Base-by-base conservation (phyloP, 2,888 invertebrate genomes). In the Microctonus aethiopoides region DNA sequence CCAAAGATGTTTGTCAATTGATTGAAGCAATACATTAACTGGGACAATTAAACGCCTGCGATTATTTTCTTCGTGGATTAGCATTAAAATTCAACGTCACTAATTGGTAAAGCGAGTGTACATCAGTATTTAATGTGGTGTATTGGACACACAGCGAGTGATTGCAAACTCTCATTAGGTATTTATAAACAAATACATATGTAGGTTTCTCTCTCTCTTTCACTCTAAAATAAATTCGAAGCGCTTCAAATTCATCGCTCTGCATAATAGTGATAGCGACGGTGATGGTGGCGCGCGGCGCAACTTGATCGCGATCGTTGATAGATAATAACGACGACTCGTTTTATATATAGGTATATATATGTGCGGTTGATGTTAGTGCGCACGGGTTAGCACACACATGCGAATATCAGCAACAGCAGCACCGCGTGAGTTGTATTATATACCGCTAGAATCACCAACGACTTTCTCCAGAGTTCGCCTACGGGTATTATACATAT, bases 281-380 rank as follows among this genome's bases (percentile, higher is more conserved):
- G n/a, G 46, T 46, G 46, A 1, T 46, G 16, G 46, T 46, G 46
- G 46, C 46, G 46, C 46, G 56, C 62, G 62, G 36, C 26, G 52
- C 36, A 36, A 41, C 57, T 57, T 70, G 74, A 79, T 79, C 78
- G 78, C 73, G 80, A 79, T 81, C 76, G 74, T 74, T 77, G 75
- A 73, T 72, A 74, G 78, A 78, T 75, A 75, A 77, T 75, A 72
- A 16, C 75, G 76, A 72, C 77, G 75, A 72, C 64, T 64, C 54
- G 67, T 71, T 70, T 66, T 57, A 74, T 73, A 75, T 66, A 29
- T 29, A 29, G 11, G 36, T 36, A 36, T 36, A 9, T 36, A 13
- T 11, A 41, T 41, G n/a, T 13, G n/a, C 41, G n/a, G 46, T 46
- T 46, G 16, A 16, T 1, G 46, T 16, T 16, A 16, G 46, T 16